These are phyloP conservation scores for Dasysyrphus tricinctus DNA, from an alignment of 2,888 invertebrate species.

Conservation along the genomic window DNA sequence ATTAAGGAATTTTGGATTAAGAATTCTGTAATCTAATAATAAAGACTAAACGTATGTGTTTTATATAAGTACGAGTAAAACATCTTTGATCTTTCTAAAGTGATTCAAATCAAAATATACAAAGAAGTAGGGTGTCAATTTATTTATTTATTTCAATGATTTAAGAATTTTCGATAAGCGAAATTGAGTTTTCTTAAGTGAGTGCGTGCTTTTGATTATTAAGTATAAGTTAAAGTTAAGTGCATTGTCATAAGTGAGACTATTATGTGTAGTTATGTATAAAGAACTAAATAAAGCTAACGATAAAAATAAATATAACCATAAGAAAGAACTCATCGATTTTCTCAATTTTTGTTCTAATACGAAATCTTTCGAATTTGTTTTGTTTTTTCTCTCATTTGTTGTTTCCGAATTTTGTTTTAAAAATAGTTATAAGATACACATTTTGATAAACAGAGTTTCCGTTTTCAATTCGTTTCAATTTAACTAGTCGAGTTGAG, in stretches of 20 bases:
- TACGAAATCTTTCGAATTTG: neutral
- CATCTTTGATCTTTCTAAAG: slow-evolving; percentile 1
- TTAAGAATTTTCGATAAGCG: slow-evolving; percentile 1
- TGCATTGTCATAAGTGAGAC: slow-evolving; percentile 39
- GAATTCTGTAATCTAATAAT: slow-evolving; percentile 81
- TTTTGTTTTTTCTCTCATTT: neutral
- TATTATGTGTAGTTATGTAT: slow-evolving; percentile 11
- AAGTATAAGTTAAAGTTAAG: slow-evolving; percentile 34
- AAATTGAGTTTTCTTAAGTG: slow-evolving; percentile 33
- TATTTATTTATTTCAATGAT: neutral
- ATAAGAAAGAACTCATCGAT: neutral
- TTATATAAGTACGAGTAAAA: neutral
- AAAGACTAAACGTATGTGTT: neutral
- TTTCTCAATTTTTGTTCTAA: neutral
- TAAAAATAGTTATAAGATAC: no score
- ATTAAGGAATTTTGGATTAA: slow-evolving; percentile 93
- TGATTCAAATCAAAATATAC: neutral
- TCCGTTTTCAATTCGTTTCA: no score
- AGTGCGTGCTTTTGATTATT: slow-evolving; percentile 43
- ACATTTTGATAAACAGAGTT: no score
- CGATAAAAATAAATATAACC: slow-evolving; percentile 4
- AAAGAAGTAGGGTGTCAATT: neutral
- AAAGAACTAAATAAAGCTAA: neutral
- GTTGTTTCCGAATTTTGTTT: neutral
- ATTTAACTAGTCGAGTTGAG: no score